Evolutionary conservation across 2,113 vertebrate species (phyloP).

Genomic region (Daubentonia madagascariensis): DNA sequence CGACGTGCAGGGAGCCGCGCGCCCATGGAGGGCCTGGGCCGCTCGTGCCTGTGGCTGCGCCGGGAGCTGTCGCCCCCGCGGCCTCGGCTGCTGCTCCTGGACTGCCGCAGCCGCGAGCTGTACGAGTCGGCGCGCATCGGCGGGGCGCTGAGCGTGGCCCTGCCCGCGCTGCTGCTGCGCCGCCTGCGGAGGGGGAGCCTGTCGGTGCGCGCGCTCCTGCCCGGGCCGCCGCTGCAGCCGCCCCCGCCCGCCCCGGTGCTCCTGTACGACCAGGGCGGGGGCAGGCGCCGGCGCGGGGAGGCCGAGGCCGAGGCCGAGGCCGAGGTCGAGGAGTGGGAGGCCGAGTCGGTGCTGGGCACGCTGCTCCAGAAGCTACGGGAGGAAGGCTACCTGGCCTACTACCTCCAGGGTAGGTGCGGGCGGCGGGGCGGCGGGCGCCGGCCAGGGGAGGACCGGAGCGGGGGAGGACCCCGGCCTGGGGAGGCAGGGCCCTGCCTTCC

Average conservation of each 20-base stretch:
- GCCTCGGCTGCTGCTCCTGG: slow-evolving; percentile 75
- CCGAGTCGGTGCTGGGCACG: slow-evolving; percentile 74
- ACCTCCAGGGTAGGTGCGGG: slow-evolving; percentile 76
- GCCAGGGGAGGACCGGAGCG: not conserved
- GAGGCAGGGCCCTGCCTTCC: not conserved
- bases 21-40: slow-evolving; percentile 78
- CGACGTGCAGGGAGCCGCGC: slow-evolving; percentile 6
- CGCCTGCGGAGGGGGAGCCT: slow-evolving; percentile 79
- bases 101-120: slow-evolving; percentile 80
- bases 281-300: slow-evolving; percentile 32
- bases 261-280: slow-evolving; percentile 78
- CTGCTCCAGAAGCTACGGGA: slow-evolving; percentile 79
- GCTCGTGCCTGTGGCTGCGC: slow-evolving; percentile 78
- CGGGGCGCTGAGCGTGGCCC: slow-evolving; percentile 79
- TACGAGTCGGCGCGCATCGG: slow-evolving; percentile 80
- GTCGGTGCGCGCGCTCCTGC: slow-evolving; percentile 76
- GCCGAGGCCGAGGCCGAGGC: slow-evolving; percentile 62
- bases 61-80: slow-evolving; percentile 73
- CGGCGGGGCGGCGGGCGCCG: not conserved
- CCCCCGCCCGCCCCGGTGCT: slow-evolving; percentile 64
- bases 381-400: slow-evolving; percentile 81
- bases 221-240: slow-evolving; percentile 67
- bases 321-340: slow-evolving; percentile 68
- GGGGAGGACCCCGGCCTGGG: not conserved
- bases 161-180: slow-evolving; percentile 80